Conservation (phyloP, 1,140 invertebrate species). For the Ephestia elutella region DNA sequence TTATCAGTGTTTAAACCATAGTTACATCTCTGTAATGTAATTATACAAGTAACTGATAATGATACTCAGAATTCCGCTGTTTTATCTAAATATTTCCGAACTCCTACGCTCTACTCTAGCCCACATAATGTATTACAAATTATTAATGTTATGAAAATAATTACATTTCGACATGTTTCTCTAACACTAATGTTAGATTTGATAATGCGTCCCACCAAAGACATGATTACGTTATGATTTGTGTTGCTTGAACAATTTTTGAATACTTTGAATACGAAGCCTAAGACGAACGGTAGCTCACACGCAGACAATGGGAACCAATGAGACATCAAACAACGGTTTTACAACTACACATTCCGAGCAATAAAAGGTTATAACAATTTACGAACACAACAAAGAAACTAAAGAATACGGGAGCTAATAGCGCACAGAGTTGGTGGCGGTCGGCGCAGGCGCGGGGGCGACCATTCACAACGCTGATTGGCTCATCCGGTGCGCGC, state of each 20-base stretch:
- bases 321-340: slow-evolving; percentile 35
- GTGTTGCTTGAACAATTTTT: no score
- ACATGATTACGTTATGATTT: no score
- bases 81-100: no score
- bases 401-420: slow-evolving; percentile 54
- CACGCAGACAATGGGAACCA: slow-evolving; percentile 36
- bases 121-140: no score
- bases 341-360: slow-evolving; percentile 45
- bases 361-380: slow-evolving; percentile 60
- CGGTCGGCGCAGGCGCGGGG: slow-evolving; percentile 44
- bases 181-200: no score
- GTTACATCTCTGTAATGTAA: no score
- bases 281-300: slow-evolving; percentile 20
- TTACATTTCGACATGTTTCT: neutral
- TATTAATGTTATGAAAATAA: no score
- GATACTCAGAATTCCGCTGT: no score
- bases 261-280: neutral
- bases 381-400: slow-evolving; percentile 64
- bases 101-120: no score
- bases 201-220: no score
- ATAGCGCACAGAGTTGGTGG: slow-evolving; percentile 39
- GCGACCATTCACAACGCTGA: slow-evolving; percentile 70
- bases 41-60: no score
- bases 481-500: slow-evolving; percentile 69
- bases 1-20: no score